phyloP scores from a whole-genome alignment of 2,888 invertebrate species.

The Latrodectus elegans region DNA sequence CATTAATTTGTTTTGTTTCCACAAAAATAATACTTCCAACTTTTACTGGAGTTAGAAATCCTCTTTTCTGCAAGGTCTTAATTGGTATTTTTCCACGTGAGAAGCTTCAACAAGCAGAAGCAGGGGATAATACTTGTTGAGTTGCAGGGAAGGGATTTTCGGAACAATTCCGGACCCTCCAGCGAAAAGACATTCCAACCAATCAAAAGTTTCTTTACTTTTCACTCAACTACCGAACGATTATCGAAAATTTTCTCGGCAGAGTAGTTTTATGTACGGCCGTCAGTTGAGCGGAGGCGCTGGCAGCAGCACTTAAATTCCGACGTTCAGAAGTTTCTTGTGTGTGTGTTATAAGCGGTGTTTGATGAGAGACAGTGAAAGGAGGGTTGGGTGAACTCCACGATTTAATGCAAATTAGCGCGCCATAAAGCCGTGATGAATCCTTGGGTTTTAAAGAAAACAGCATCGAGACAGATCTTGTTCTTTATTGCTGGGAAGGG shows the following conservation, averaged over 20 bases:
- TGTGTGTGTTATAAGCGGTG: conserved; percentile 55
- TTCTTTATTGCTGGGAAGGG: conserved; percentile 51
- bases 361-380: conserved; percentile 49
- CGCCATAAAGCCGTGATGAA: conserved; percentile 64
- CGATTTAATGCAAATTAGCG: conserved; percentile 66
- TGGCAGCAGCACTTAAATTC: neutral
- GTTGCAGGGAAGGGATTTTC: neutral
- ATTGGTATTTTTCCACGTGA: conserved; percentile 50
- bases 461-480: conserved; percentile 19
- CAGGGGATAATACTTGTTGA: conserved; percentile 14
- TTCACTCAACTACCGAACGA: conserved; percentile 23
- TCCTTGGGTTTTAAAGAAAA: conserved; percentile 56
- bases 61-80: neutral
- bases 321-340: conserved; percentile 26
- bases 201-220: conserved; percentile 51
- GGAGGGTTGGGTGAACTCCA: conserved; percentile 14
- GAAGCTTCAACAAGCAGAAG: neutral
- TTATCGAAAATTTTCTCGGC: conserved; percentile 59
- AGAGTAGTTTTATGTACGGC: conserved; percentile 56
- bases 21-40: no score
- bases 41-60: no score
- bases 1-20: no score
- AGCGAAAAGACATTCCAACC: conserved; percentile 39
- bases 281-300: conserved; percentile 32
- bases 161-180: conserved; percentile 14